Conservation (phyloP, 2,113 vertebrate genomes). For the Proterorhinus semilunaris region DNA sequence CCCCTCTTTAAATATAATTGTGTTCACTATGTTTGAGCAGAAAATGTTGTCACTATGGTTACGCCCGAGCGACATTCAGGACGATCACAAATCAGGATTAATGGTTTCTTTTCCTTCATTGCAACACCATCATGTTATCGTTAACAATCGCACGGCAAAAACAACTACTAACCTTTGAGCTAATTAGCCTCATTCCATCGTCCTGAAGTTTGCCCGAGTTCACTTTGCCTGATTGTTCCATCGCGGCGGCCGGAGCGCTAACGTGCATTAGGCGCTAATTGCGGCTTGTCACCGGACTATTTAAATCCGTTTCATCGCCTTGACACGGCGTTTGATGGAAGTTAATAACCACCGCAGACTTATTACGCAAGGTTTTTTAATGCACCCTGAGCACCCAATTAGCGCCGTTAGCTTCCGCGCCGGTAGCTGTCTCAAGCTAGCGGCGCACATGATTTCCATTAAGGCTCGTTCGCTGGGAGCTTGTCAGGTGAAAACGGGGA, state of each 20-base stretch:
- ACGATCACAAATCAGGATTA: no score
- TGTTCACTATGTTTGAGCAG: no score
- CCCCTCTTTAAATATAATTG: no score
- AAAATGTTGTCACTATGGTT: no score
- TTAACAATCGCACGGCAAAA: neutral
- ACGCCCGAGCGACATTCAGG: no score
- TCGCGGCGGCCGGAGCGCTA: neutral
- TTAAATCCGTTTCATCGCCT: neutral
- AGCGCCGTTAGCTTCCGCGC: neutral
- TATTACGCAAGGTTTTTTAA: neutral
- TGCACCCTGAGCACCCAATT: constrained; percentile 1
- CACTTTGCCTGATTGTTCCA: neutral
- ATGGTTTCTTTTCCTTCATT: no score
- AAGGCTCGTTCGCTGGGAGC: neutral
- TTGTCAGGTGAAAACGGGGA: neutral
- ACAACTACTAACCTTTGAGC: neutral
- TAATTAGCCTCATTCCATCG: neutral
- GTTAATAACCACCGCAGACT: neutral
- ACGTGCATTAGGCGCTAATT: constrained; percentile 1
- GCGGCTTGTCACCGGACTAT: neutral
- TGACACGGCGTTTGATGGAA: neutral
- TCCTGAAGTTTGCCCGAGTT: neutral
- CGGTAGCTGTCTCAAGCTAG: neutral
- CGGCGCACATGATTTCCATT: neutral
- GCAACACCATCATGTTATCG: no score